Percentiles rank a stretch among this genome's conserved stretches.
These are phyloP conservation scores for Cromileptes altivelis DNA, from an alignment of 2,113 vertebrate species.

Conservation along the genomic window DNA sequence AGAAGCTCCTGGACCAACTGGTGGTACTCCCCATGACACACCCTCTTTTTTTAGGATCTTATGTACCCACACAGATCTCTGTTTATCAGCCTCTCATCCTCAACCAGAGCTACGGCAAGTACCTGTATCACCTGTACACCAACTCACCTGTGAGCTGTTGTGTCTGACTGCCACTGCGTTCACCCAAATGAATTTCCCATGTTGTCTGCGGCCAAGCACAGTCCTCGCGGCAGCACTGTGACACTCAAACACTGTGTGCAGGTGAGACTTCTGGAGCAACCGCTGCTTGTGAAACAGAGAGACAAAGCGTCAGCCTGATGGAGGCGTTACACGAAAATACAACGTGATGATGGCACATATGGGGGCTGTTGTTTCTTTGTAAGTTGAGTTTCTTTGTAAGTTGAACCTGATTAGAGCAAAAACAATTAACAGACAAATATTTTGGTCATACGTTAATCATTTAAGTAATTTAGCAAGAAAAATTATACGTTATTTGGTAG, in stretches of 20 bases:
- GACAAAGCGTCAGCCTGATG: neutral
- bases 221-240: constrained; percentile 44
- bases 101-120: no score
- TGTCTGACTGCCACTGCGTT: constrained; percentile 74
- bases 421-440: no score
- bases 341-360: neutral
- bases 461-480: no score
- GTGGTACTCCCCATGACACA: no score
- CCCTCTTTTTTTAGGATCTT: no score
- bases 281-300: constrained; percentile 39
- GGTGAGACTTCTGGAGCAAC: constrained; percentile 68
- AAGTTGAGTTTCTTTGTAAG: neutral
- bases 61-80: no score
- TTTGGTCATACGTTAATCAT: no score
- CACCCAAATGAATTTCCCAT: constrained; percentile 75
- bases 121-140: rapidly evolving
- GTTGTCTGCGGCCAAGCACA: constrained; percentile 61
- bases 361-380: neutral
- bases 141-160: constrained; percentile 82
- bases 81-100: no score
- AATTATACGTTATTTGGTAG: neutral
- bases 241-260: constrained; percentile 74
- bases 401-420: neutral
- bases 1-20: no score
- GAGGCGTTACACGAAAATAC: neutral